Base-by-base conservation (phyloP, 2,888 invertebrate genomes). In the Acronicta aceris region DNA sequence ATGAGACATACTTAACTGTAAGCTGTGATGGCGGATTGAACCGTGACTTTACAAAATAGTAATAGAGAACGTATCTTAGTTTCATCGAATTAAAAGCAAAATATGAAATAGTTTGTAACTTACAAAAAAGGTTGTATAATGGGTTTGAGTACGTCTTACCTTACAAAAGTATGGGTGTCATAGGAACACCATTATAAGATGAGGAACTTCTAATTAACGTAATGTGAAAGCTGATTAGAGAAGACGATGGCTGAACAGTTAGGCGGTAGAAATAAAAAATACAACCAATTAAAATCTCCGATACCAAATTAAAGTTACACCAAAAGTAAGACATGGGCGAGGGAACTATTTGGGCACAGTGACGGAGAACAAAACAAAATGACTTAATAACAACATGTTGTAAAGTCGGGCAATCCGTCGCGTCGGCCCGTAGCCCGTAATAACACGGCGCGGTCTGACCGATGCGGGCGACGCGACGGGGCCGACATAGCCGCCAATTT, bases 311-410 rank as follows among this genome's bases (percentile, higher is more conserved):
- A 50, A 49, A 47, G 53, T 54, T 53, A 71, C 5, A 36, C 33
- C 49, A 8, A 54, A 56, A 49, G 38, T 40, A 36, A 64, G 62
- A 71, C 38, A 41, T 69, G 69, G 64, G 52, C 25, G 54, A 65
- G 51, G 59, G 57, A 51, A 58, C 64, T 63, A 66, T 51, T 64
- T 42, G 61, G 60, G 47, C 65, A 59, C 57, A 59, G 74, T 74
- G 71, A 74, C 67, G 47, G 38, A 57, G 59, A 72, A 75, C 65
- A 73, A 70, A 77, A 73, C 65, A 73, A 77, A 77, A 77, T 77
- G 64, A 75, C 77, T 78, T 77, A 75, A 77, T 77, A 78, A 78
- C 76, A 78, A 74, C 69, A 74, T 74, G 78, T 76, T 59, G 69
- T 76, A 59, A 65, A 74, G 66, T 74, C 76, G 74, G 69, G 71